Evolutionary conservation across 2,113 vertebrate genomes (phyloP).

Genomic region (Atractosteus spatula): DNA sequence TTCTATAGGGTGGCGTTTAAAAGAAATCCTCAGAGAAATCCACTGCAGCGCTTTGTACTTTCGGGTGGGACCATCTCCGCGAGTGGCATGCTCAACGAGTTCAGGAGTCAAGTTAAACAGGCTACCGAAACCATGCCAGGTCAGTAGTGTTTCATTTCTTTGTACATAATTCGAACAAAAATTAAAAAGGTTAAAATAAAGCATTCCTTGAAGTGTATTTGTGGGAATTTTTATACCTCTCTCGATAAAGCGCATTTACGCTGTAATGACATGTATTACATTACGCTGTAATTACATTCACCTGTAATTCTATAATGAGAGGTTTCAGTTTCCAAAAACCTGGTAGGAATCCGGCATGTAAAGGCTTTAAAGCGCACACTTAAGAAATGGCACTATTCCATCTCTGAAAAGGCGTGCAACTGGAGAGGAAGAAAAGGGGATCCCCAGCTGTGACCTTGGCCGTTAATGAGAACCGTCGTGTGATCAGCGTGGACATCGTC

Average conservation of each 20-base stretch:
- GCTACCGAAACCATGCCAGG: slow-evolving; percentile 9
- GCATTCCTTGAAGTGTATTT: too few species aligned
- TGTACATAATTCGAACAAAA: too few species aligned
- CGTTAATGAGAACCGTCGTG: slow-evolving; percentile 25
- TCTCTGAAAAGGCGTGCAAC: slow-evolving; percentile 35
- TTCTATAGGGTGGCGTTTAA: slow-evolving; percentile 55
- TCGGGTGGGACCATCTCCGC: slow-evolving; percentile 26
- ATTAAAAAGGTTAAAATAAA: too few species aligned
- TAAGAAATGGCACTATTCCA: too few species aligned
- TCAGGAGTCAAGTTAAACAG: slow-evolving; percentile 46
- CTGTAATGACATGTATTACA: too few species aligned
- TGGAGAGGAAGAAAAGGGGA: slow-evolving; percentile 57
- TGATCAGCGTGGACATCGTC: slow-evolving; percentile 78
- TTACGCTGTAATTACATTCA: too few species aligned
- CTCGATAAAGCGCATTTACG: too few species aligned
- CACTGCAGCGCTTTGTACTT: slow-evolving; percentile 33
- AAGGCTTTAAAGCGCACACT: too few species aligned
- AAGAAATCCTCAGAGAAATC: slow-evolving; percentile 11
- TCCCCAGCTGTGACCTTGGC: slow-evolving; percentile 80
- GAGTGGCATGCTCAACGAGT: slow-evolving; percentile 46
- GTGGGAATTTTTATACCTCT: too few species aligned
- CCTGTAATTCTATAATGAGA: too few species aligned
- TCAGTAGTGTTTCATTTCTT: slow-evolving; percentile 12
- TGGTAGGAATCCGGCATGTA: too few species aligned
- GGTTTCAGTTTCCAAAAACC: too few species aligned